Evolutionary conservation across 1,140 invertebrate species (phyloP).

Genomic region (Trissolcus basalis): DNA sequence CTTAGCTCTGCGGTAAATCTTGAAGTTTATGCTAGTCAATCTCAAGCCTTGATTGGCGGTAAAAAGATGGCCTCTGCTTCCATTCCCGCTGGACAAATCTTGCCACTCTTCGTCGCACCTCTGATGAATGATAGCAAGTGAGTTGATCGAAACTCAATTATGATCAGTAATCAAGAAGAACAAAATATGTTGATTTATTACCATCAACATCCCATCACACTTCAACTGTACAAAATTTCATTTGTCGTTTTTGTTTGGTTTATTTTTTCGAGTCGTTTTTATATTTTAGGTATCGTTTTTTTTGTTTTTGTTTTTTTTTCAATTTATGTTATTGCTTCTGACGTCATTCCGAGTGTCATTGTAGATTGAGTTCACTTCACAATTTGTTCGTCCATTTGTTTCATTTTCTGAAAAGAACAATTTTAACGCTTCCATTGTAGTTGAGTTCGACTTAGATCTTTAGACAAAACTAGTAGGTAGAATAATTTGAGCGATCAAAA

Average conservation of each 20-base stretch:
- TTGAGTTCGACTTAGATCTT: not conserved
- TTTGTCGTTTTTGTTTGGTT: not conserved
- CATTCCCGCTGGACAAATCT: slow-evolving; percentile 79
- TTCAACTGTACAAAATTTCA: no score
- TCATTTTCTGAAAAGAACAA: no score
- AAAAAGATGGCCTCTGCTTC: slow-evolving; percentile 84
- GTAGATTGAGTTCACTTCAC: not conserved
- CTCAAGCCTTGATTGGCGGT: slow-evolving; percentile 82
- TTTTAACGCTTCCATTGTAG: not conserved
- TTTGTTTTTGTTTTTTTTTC: not conserved
- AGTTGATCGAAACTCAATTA: slow-evolving; percentile 50
- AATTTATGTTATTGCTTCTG: slow-evolving; percentile 31
- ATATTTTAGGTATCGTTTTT: slow-evolving; percentile 19
- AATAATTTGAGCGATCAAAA: slow-evolving; percentile 15
- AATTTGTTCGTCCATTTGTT: no score
- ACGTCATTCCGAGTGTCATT: slow-evolving; percentile 29
- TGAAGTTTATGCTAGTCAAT: slow-evolving; percentile 85
- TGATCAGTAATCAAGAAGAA: no score
- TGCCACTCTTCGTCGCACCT: slow-evolving; percentile 87
- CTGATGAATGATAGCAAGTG: slow-evolving; percentile 84
- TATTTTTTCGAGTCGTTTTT: not conserved
- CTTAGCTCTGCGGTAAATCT: slow-evolving; percentile 82
- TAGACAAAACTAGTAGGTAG: slow-evolving; percentile 11
- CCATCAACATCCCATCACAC: not conserved
- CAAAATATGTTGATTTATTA: no score